Percentiles rank a stretch among this genome's conserved stretches.
Evolutionary conservation across 2,113 vertebrate genomes (phyloP).

Genomic region (Oreamnos americanus): DNA sequence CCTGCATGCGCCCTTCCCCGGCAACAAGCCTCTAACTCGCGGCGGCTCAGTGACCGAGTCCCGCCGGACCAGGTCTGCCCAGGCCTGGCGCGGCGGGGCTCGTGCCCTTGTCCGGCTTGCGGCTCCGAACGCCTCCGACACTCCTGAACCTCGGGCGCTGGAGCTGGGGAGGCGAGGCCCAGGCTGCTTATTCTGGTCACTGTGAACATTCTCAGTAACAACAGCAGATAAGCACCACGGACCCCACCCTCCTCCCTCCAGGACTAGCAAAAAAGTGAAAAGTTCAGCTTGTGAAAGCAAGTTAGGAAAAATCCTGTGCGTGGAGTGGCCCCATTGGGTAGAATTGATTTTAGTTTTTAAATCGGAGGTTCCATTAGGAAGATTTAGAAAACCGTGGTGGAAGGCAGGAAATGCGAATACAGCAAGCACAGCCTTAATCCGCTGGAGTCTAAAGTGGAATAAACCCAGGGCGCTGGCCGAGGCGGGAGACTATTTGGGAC

Average conservation of each 20-base stretch:
- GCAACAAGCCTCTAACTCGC: conserved; percentile 39
- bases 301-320: background rate
- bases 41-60: background rate
- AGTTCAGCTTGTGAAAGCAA: background rate
- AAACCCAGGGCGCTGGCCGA: background rate
- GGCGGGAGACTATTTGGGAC: background rate
- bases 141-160: background rate
- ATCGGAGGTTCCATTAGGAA: background rate
- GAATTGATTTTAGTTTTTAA: background rate
- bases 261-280: background rate
- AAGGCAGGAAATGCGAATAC: background rate
- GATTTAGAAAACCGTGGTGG: background rate
- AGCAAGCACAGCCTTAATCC: background rate
- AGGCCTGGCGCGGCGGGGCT: background rate
- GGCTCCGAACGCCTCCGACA: background rate
- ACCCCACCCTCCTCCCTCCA: background rate
- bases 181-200: background rate
- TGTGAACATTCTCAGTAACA: background rate
- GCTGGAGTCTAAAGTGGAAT: background rate
- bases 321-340: background rate
- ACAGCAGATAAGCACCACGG: background rate
- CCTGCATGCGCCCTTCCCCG: conserved; percentile 75
- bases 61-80: background rate
- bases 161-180: background rate
- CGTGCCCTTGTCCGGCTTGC: background rate